Percentiles rank a stretch among this genome's conserved stretches.
These are phyloP conservation scores for Bufotes viridis DNA, from an alignment of 2,797 vertebrate genomes.

Conservation along the genomic window DNA sequence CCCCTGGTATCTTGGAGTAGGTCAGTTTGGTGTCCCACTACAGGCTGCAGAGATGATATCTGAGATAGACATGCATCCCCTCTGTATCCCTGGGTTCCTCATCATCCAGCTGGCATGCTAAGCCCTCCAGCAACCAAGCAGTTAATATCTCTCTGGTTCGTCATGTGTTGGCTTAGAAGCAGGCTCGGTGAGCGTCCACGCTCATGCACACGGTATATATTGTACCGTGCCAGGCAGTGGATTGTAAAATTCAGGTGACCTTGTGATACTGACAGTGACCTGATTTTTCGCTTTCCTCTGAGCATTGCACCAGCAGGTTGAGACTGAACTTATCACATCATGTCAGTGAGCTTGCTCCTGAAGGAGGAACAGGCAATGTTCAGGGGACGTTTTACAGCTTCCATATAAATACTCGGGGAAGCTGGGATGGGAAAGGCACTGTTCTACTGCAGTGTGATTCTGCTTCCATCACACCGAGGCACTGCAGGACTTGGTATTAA, in stretches of 20 bases:
- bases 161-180: conserved; percentile 9
- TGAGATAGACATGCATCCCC: background rate
- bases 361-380: background rate
- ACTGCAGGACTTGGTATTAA: conserved; percentile 61
- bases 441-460: conserved; percentile 47
- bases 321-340: conserved; percentile 36
- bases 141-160: background rate
- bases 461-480: conserved; percentile 59
- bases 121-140: background rate
- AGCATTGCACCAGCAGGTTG: conserved; percentile 39
- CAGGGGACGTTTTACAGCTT: background rate
- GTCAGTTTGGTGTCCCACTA: background rate
- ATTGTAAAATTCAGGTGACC: conserved; percentile 57
- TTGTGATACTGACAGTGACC: conserved; percentile 55
- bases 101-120: background rate
- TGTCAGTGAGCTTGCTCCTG: background rate
- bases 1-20: background rate
- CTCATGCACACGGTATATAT: conserved; percentile 21
- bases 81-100: background rate
- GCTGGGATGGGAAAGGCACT: background rate
- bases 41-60: no score
- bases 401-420: background rate
- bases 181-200: background rate
- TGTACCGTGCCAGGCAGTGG: background rate
- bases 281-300: conserved; percentile 47